Base-by-base conservation (phyloP, 2,113 vertebrate genomes). In the Baryphthengus martii region DNA sequence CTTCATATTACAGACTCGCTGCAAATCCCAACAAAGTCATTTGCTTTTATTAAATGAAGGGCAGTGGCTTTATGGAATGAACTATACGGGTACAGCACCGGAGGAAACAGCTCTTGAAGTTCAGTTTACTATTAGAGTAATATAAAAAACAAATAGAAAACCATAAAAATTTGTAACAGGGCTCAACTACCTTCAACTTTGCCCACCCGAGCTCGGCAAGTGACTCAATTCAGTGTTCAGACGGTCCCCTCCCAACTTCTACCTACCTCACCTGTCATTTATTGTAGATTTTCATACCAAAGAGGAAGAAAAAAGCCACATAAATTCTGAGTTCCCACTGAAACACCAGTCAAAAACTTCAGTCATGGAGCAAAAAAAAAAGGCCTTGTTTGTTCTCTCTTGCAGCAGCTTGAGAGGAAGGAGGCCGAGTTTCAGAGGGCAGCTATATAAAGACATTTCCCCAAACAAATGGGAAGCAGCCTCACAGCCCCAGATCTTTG, bases 371-470 rank as follows among this genome's bases (percentile, higher is more conserved):
- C 44, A 68, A 73, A 91, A 31, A 63, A 85, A 11, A n/a, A 19
- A 47, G 47, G 10, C 47, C 20, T 23, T 19, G 3, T 47, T 49
- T 49, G 47, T 13, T 67, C 52, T 55, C 35, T 56, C 58, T 72
- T 37, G 37, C n/a, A 81, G 70, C 39, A 68, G 39, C 26, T 75
- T 68, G 68, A 66, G 74, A 84, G 71, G 81, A 95, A 95, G 89
- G 28, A 66, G 40, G 31, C 23, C 73, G n/a, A 78, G 74, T 88
- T 91, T 83, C 71, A 76, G 63, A 16, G 63, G 8, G 14, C 31
- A 88, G 49, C 90, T 85, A 39, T 50, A 85, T 67, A 90, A 95
- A 88, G 71, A 13, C 53, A 55, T 88, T 89, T 92, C 70, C 80
- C 44, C 53, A 53, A 44, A 58, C 52, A 92, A 82, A 85, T 11